Evolutionary conservation across 2,797 vertebrate genomes (phyloP).

Genomic region (Steatocranus sp.): DNA sequence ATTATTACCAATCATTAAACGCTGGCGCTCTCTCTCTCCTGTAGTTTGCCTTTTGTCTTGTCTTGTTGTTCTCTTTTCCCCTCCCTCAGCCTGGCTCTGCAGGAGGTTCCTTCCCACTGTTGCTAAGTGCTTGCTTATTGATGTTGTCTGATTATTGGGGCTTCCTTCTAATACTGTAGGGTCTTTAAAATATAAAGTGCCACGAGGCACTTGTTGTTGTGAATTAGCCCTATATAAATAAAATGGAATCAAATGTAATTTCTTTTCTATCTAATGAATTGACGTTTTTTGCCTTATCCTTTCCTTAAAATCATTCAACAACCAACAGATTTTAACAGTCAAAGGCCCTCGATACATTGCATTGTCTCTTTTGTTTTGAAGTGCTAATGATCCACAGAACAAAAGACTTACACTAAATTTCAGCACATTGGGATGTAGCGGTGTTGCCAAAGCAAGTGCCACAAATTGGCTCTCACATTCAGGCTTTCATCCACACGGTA

Average conservation of each 20-base stretch:
- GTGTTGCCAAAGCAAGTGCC: conserved; percentile 39
- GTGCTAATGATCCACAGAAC: conserved; percentile 39
- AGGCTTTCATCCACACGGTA: conserved; percentile 35
- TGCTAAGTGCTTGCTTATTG: background rate
- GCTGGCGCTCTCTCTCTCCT: background rate
- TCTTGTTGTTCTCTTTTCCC: background rate
- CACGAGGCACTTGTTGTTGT: background rate
- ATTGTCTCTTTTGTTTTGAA: conserved; percentile 29
- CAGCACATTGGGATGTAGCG: background rate
- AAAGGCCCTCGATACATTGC: background rate
- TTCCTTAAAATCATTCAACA: background rate
- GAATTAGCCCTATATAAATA: background rate
- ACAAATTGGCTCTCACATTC: conserved; percentile 48
- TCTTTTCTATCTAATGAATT: background rate
- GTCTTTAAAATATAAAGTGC: background rate
- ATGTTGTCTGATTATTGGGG: background rate
- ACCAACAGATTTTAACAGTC: background rate
- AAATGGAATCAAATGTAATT: background rate
- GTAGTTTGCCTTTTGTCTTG: background rate
- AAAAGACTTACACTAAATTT: conserved; percentile 21
- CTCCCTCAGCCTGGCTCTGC: background rate
- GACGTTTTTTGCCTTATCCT: background rate
- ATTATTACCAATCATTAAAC: background rate
- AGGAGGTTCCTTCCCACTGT: background rate
- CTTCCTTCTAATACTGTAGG: background rate